Evolutionary conservation across 2,113 vertebrate genomes (phyloP).

Genomic region (Nannospalax galili): DNA sequence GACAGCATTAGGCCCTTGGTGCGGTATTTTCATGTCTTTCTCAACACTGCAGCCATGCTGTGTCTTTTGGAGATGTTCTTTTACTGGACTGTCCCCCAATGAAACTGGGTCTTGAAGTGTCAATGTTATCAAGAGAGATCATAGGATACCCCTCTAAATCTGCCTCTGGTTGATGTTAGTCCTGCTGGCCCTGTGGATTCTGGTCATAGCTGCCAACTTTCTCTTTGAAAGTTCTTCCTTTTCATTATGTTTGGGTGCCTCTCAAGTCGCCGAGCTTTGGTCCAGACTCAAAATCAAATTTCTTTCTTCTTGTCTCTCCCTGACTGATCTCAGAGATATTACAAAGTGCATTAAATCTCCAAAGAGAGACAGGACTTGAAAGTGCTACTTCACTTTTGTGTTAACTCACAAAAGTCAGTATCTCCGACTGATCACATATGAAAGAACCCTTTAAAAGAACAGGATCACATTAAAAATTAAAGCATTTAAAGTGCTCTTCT

Average conservation of each 20-base stretch:
- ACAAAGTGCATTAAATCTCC: constrained; percentile 83
- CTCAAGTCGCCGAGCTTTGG: constrained; percentile 82
- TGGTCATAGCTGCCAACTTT: constrained; percentile 83
- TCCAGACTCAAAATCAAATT: constrained; percentile 83
- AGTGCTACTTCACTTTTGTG: constrained; percentile 83
- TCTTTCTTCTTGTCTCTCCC: constrained; percentile 82
- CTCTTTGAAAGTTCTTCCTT: constrained; percentile 83
- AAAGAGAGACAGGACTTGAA: constrained; percentile 82
- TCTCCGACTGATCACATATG: constrained; percentile 81
- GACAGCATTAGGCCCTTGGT: constrained; percentile 79
- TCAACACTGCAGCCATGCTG: constrained; percentile 80
- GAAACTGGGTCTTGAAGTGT: constrained; percentile 83
- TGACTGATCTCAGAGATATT: constrained; percentile 84
- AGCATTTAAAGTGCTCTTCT: constrained; percentile 80
- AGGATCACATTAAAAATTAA: constrained; percentile 81
- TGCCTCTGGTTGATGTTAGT: constrained; percentile 81
- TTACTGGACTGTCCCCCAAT: constrained; percentile 81
- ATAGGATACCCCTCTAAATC: constrained; percentile 82
- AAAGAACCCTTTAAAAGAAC: constrained; percentile 83
- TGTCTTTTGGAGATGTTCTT: constrained; percentile 82
- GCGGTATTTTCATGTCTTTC: constrained; percentile 82
- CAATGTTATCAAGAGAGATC: constrained; percentile 83
- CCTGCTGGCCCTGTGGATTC: constrained; percentile 80
- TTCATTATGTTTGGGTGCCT: constrained; percentile 84
- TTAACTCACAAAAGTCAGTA: constrained; percentile 83